A percentile compares a stretch with the other conserved stretches of the same genome.
These are phyloP conservation scores for Phortica magna DNA, from an alignment of 2,888 invertebrate genomes.

Conservation along the genomic window DNA sequence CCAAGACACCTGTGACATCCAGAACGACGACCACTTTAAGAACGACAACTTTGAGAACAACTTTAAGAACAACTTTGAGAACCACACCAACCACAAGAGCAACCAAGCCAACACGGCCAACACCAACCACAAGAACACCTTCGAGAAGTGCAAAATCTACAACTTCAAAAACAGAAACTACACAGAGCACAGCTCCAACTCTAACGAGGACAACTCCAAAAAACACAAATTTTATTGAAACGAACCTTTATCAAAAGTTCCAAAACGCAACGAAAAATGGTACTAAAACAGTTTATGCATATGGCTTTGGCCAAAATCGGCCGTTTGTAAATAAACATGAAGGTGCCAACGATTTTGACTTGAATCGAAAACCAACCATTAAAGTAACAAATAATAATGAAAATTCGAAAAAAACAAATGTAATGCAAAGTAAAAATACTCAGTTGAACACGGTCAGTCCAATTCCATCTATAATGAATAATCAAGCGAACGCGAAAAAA, in stretches of 20 bases:
- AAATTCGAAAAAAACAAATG: no score
- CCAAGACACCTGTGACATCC: conserved; percentile 37
- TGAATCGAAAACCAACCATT: not conserved
- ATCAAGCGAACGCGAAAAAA: conserved; percentile 37
- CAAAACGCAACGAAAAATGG: conserved; percentile 54
- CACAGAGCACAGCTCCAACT: conserved; percentile 32
- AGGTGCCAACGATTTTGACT: not conserved
- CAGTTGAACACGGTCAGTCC: conserved; percentile 39
- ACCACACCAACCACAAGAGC: conserved; percentile 33
- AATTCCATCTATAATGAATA: conserved; percentile 29
- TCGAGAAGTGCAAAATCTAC: conserved; percentile 37
- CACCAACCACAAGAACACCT: conserved; percentile 39
- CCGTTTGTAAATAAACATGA: not conserved
- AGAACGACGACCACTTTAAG: conserved; percentile 35
- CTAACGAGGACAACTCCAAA: not conserved
- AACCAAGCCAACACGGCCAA: conserved; percentile 26
- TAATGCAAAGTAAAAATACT: not conserved
- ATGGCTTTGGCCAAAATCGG: conserved; percentile 52
- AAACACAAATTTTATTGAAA: not conserved
- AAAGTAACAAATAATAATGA: not conserved
- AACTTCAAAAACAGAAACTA: conserved; percentile 9
- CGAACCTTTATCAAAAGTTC: conserved; percentile 52
- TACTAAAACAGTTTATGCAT: conserved; percentile 53
- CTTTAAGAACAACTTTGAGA: conserved; percentile 22
- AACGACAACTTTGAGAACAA: conserved; percentile 27